phyloP scores from a whole-genome alignment of 2,113 vertebrate species.

The Phoenicopterus ruber region DNA sequence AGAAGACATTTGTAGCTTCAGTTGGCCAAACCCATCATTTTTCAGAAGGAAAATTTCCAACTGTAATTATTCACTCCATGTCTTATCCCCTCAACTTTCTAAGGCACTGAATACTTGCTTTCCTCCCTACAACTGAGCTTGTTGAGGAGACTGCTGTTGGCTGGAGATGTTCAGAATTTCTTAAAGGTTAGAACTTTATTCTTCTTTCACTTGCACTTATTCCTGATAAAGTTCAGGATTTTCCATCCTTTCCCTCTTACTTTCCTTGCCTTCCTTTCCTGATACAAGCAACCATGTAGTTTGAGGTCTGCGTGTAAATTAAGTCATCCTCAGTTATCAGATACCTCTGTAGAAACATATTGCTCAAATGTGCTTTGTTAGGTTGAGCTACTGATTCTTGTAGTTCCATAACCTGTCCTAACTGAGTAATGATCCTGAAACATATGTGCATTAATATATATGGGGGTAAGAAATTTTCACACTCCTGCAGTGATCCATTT shows the following conservation, averaged over 20 bases:
- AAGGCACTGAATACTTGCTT: not conserved
- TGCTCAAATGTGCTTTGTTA: not conserved
- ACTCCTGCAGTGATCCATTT: not conserved
- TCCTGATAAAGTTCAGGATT: not conserved
- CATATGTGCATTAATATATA: not conserved
- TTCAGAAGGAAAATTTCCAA: not conserved
- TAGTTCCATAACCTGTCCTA: not conserved
- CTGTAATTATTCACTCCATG: not conserved
- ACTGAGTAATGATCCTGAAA: not conserved
- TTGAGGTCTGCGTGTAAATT: not conserved
- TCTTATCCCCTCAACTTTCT: not conserved
- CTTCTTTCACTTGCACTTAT: not conserved
- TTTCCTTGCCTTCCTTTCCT: not conserved
- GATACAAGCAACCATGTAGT: not conserved
- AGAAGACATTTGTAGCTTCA: not conserved
- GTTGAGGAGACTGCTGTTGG: not conserved
- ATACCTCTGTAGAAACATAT: not conserved
- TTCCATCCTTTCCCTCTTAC: not conserved
- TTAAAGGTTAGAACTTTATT: not conserved
- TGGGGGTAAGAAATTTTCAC: not conserved
- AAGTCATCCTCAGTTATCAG: not conserved
- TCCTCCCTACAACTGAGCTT: not conserved
- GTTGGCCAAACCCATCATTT: not conserved
- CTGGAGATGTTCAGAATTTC: not conserved
- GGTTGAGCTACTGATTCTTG: not conserved